Evolutionary conservation across 1,140 invertebrate genomes (phyloP), one percentile per base, ranked within the genome.

Genomic region (Euwallacea fornicatus): DNA sequence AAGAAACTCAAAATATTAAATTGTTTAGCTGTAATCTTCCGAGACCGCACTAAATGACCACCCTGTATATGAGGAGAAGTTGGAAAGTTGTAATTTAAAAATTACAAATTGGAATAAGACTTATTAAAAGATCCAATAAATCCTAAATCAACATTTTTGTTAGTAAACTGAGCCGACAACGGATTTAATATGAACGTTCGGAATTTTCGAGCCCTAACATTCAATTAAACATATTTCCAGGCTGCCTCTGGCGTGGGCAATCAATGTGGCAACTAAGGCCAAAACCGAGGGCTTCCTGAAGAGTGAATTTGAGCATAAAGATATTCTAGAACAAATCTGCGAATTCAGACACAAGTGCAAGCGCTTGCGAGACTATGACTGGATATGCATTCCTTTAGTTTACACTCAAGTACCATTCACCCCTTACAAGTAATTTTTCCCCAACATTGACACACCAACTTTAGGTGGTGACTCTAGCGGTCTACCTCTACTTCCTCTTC

Each of bases 321-420:
- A 87, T 0, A 83, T 91, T 76, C 81, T 83, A 33, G 77, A 90
- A 86, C 88, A 90, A 79, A 88, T 91, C 65, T 88, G 86, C 75
- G 85, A 87, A 64, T 90, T 89, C 76, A 84, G 89, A 62, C 84
- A 85, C 2, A 89, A 90, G 79, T 91, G 89, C 76, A 88, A 88
- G 13, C 78, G 87, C 63, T 82, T 92, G 56, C 91, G 90, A 86
- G 91, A 90, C 74, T 95, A 91, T 77, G 93, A 95, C 78, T 94
- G 92, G 90, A 91, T 94, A 67, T 93, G 90, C 63, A 90, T 94
- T 73, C 93, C 93, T 33, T 82, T 94, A 53, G 92, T 93, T 16
- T 95, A 95, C 76, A 94, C 92, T 9, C 92, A 94, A 85, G 92
- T 93, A 62, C 21, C 21, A 56, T 33, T 50, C 2, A 50, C 46